Evolutionary conservation across 2,797 vertebrate species (phyloP), one percentile per base, ranked within the genome.

Genomic region (Acestrorhynchus altus): DNA sequence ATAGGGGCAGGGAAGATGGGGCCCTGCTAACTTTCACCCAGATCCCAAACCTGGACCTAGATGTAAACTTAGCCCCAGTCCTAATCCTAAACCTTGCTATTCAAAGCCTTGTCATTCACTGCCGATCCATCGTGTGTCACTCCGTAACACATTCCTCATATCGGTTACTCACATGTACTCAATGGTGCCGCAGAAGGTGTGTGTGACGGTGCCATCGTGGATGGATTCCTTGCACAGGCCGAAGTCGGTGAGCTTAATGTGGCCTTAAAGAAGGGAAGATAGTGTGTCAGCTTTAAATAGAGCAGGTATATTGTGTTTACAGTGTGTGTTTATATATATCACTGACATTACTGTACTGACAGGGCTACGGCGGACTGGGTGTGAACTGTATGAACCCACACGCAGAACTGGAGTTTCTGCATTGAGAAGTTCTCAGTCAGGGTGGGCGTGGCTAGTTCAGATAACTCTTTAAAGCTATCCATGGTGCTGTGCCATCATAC

Each of bases 171-270:
- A 96, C 95, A 96, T 96, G 94, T 96, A 96, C 91, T 96, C 95
- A 90, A 96, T 96, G 87, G 95, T 96, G 85, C 95, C 95, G 91
- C 95, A 96, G 91, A 96, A 96, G 0, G 95, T 96, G 85, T 96
- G 95, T 80, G 95, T 96, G 81, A 96, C 95, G 70, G 94, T 95
- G 86, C 95, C 95, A 54, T 96, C 95, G 0, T 96, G 95, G 88
- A 96, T 96, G 74, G 95, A 96, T 89, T 96, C 95, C 90, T 96
- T 96, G 89, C 95, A 96, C 83, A 96, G 89, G 87, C 95, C 95
- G 56, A 96, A 96, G 89, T 96, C 95, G 73, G 95, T 96, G 79
- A 96, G 84, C 89, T 96, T 96, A 80, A 96, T 95, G 0, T 96
- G 95, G 89, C 95, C 95, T 96, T 67, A 8, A 40, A 2, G 16